These are phyloP conservation scores for Rachycentron canadum DNA, from an alignment of 2,797 vertebrate species.

Conservation along the genomic window DNA sequence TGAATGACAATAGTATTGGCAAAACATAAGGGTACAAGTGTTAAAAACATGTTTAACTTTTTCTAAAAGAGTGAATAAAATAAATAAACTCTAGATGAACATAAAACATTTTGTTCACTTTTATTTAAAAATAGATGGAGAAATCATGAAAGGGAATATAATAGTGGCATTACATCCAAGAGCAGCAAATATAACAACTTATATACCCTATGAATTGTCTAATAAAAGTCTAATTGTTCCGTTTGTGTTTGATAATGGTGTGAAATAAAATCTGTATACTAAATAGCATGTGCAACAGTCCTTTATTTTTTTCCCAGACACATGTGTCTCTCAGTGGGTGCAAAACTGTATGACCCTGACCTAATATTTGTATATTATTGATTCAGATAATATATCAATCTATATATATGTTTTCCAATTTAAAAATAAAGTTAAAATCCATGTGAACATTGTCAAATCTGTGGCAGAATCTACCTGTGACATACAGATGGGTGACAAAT, in stretches of 20 bases:
- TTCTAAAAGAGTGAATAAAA: not conserved
- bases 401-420: not conserved
- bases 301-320: not conserved
- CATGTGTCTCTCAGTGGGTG: not conserved
- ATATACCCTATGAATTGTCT: not conserved
- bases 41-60: not conserved
- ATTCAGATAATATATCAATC: not conserved
- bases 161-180: not conserved
- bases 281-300: not conserved
- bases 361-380: not conserved
- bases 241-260: not conserved
- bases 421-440: not conserved
- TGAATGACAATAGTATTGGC: conserved; percentile 47
- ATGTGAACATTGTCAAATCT: not conserved
- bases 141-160: not conserved
- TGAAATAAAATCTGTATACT: conserved; percentile 36
- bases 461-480: not conserved
- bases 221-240: not conserved
- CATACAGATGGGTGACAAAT: not conserved
- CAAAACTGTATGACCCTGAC: too few relatives aligned
- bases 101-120: not conserved
- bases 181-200: not conserved
- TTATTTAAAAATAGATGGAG: not conserved
- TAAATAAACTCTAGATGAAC: not conserved
- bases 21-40: conserved; percentile 3